Percentiles rank a stretch among this genome's conserved stretches.
phyloP scores from a whole-genome alignment of 2,113 vertebrate genomes.

The Tupaia chinensis region DNA sequence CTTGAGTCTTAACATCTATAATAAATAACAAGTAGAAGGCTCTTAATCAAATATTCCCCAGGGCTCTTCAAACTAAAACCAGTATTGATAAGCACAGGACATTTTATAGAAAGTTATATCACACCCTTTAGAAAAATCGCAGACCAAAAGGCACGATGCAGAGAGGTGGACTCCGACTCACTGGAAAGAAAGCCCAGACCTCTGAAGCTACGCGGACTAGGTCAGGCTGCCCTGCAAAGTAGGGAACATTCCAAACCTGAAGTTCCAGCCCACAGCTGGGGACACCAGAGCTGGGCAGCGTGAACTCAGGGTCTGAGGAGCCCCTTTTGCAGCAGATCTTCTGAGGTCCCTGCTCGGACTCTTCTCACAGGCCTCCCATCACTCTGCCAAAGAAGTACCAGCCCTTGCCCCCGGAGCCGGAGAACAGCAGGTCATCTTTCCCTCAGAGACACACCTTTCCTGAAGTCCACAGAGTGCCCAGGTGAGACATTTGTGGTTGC shows the following conservation, averaged over 20 bases:
- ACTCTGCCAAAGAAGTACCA: slow-evolving; percentile 70
- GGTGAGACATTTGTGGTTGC: slow-evolving; percentile 45
- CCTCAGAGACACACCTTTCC: neutral
- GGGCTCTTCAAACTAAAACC: neutral
- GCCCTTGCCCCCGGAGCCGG: slow-evolving; percentile 34
- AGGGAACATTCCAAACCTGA: neutral
- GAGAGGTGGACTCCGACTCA: neutral
- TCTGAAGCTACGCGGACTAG: rapidly evolving
- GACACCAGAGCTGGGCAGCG: rapidly evolving
- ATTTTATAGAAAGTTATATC: neutral
- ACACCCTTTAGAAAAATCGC: neutral
- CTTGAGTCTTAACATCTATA: no score
- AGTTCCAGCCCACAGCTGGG: neutral
- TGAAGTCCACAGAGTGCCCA: neutral
- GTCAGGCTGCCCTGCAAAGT: rapidly evolving
- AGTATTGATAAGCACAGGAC: neutral
- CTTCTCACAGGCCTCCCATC: slow-evolving; percentile 42
- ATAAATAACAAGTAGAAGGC: neutral
- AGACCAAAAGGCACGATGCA: rapidly evolving
- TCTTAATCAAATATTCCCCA: neutral
- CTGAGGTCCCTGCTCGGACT: neutral
- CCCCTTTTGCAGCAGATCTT: rapidly evolving
- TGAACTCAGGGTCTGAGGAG: neutral
- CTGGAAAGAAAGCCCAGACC: no score
- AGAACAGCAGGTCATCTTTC: neutral